Base-by-base conservation (phyloP, 2,113 vertebrate genomes). In the Prolemur simus region DNA sequence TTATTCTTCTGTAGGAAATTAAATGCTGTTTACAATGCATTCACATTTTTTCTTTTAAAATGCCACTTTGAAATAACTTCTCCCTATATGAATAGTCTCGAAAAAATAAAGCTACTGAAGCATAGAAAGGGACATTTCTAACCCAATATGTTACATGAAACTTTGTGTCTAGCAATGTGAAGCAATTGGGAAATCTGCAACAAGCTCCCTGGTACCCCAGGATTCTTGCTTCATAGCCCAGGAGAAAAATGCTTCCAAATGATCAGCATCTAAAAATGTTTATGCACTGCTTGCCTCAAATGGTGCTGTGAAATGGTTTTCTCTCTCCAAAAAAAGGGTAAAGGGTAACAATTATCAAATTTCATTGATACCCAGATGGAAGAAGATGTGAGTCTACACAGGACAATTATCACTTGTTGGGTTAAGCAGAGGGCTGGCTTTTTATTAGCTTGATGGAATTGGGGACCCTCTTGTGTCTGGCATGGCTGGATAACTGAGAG, bases 1-100 rank as follows among this genome's bases (percentile, higher is more conserved):
- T 63, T 63, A 13, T 86, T 92, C 54, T 93, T 96, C 52, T 93
- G 12, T 71, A 91, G 60, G 29, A 91, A 95, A 94, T 91, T 82
- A 95, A 97, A 88, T 47, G 68, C 47, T 92, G 5, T 91, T 96
- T 93, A 60, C 11, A 74, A 64, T 76, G 63, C 25, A 86, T 56
- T 83, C 45, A n/a, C 34, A 11, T 37, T 76, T 54, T 68, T 87
- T 81, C 69, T 58, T 96, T 85, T 29, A 60, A 93, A 96, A 77
- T 66, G 56, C n/a, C 80, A 8, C 32, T 89, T 91, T 89, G 78
- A 64, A 92, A 77, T 91, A 86, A 76, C 23, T 78, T 92, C 52
- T 80, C 18, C 63, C 87, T 92, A n/a, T 60, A 20, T n/a, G 37
- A 74, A 88, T 60, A 39, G 7, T 74, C 42, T 95, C 45, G 25